phyloP scores from a whole-genome alignment of 2,113 vertebrate species.

The Thalassarche chlororhynchos region DNA sequence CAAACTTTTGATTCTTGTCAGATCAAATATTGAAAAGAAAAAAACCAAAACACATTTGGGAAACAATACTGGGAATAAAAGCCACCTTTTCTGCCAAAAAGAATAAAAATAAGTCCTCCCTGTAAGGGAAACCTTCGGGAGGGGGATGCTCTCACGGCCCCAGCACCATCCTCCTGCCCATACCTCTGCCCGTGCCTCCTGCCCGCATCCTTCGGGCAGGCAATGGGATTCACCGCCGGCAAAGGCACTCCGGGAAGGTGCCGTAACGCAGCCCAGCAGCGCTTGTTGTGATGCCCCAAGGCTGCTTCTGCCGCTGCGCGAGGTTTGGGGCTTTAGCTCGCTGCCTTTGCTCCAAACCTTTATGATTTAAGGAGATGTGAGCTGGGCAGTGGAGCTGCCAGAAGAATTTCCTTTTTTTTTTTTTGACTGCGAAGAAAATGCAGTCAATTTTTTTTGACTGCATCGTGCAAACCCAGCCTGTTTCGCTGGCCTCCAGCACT shows the following conservation, averaged over 20 bases:
- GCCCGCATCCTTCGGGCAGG: not conserved
- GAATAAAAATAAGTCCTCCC: not conserved
- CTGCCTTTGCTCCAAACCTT: not conserved
- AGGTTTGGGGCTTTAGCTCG: not conserved
- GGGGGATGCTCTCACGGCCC: not conserved
- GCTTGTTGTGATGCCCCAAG: not conserved
- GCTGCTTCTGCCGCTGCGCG: not conserved
- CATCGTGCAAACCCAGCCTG: not conserved
- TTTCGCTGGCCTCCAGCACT: no score
- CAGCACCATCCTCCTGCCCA: not conserved
- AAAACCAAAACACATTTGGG: not conserved
- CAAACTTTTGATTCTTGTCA: conserved; percentile 3
- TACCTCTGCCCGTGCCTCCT: not conserved
- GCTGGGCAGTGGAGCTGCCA: rapidly evolving
- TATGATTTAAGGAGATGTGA: not conserved
- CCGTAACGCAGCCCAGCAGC: rapidly evolving
- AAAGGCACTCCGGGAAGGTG: not conserved
- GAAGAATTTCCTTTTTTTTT: not conserved
- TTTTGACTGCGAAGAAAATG: not conserved
- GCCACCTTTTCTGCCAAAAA: not conserved
- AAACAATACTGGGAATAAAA: not conserved
- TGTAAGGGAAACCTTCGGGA: not conserved
- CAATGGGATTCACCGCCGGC: not conserved
- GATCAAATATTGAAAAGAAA: not conserved
- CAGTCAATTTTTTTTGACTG: not conserved